Percentiles rank a stretch among this genome's conserved stretches.
Conservation (phyloP, 1,140 invertebrate genomes). For the Aradophagus sp. region DNA sequence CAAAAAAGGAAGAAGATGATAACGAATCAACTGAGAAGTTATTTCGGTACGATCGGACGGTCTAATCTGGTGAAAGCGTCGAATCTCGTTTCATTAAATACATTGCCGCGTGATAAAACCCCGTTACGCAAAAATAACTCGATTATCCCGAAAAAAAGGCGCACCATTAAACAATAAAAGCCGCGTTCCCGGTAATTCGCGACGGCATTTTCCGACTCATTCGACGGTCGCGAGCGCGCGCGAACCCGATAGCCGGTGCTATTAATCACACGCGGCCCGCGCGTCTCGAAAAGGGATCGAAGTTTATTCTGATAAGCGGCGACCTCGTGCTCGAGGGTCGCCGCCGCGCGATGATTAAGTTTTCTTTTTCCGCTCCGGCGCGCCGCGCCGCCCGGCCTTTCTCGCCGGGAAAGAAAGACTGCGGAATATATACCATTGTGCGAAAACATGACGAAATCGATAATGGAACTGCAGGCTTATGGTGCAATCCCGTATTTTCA, state of each 20-base stretch:
- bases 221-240: conserved; percentile 4
- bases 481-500: conserved; percentile 58
- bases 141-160: conserved; percentile 11
- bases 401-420: conserved; percentile 41
- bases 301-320: conserved; percentile 64
- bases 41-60: conserved; percentile 22
- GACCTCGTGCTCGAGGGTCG: conserved; percentile 51
- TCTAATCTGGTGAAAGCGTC: conserved; percentile 27
- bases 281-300: conserved; percentile 57
- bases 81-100: conserved; percentile 31
- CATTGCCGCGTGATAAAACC: conserved; percentile 18
- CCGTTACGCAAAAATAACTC: conserved; percentile 17
- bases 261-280: conserved; percentile 67
- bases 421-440: conserved; percentile 44
- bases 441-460: conserved; percentile 55
- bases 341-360: conserved; percentile 63
- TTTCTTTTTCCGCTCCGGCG: conserved; percentile 62
- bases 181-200: conserved; percentile 10
- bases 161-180: conserved; percentile 10
- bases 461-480: conserved; percentile 58
- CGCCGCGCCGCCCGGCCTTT: conserved; percentile 18
- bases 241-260: conserved; percentile 57
- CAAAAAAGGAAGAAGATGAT: no score
- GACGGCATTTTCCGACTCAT: conserved; percentile 51
- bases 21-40: no score